Percentiles rank a stretch among this genome's conserved stretches.
phyloP scores from a whole-genome alignment of 2,888 invertebrate genomes.

The Frankliniella intonsa region DNA sequence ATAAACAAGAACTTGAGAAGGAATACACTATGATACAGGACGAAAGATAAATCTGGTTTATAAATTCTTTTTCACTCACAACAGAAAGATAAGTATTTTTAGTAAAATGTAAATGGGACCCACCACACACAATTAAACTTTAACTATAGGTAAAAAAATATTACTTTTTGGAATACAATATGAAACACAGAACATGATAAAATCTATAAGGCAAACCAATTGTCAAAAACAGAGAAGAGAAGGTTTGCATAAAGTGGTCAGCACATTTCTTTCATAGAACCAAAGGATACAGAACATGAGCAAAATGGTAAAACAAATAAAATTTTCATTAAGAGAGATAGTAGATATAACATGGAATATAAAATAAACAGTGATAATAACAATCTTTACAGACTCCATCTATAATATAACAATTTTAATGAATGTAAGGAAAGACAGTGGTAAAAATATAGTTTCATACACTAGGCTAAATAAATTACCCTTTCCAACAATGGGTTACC shows the following conservation, averaged over 20 bases:
- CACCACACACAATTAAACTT: not conserved
- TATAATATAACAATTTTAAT: conserved; percentile 20
- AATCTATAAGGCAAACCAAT: not conserved
- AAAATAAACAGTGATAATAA: conserved; percentile 26
- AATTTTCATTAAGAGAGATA: conserved; percentile 9
- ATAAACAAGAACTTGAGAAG: conserved; percentile 16
- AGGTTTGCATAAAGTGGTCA: not conserved
- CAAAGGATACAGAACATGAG: not conserved
- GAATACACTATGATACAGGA: not conserved
- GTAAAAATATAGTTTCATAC: not conserved
- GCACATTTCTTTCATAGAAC: not conserved
- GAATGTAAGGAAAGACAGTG: not conserved
- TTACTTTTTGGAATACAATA: not conserved
- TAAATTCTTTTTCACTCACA: not conserved
- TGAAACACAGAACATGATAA: not conserved
- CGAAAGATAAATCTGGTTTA: not conserved
- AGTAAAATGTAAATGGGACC: not conserved
- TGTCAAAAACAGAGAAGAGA: not conserved
- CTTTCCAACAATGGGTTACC: too few species aligned
- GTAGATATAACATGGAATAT: not conserved
- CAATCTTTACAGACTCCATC: conserved; percentile 3
- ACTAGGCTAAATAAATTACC: not conserved
- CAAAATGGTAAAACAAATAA: conserved; percentile 24
- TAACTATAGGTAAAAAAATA: conserved; percentile 17
- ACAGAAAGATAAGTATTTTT: conserved; percentile 10